Percentiles rank a stretch among this genome's conserved stretches.
phyloP scores from a whole-genome alignment of 2,888 invertebrate species.

The Drepanosiphum platanoidis region DNA sequence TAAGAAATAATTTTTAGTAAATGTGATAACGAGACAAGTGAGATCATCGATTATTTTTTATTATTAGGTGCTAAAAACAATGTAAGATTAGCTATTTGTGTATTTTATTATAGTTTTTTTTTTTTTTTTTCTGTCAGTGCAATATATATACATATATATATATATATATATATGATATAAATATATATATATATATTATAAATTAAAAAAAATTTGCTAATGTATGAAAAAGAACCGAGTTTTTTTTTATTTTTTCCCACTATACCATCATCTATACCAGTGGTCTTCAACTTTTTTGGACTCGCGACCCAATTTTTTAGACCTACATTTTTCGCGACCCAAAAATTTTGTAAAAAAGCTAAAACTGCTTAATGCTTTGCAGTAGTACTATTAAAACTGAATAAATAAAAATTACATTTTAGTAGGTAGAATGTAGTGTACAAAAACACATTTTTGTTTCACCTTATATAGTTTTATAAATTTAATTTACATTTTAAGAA shows the following conservation, averaged over 20 bases:
- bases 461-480: too few relatives aligned
- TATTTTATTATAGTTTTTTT: slow-evolving; percentile 50
- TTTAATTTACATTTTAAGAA: too few relatives aligned
- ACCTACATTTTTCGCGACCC: too few relatives aligned
- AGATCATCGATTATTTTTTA: slow-evolving; percentile 56
- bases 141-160: slow-evolving; percentile 25
- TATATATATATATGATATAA: slow-evolving; percentile 27
- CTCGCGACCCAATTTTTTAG: too few relatives aligned
- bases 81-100: slow-evolving; percentile 47
- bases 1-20: slow-evolving; percentile 57
- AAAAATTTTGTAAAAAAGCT: too few relatives aligned
- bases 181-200: neutral
- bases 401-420: too few relatives aligned
- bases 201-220: slow-evolving; percentile 35
- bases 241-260: neutral
- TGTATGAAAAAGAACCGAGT: slow-evolving; percentile 32
- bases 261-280: too few relatives aligned
- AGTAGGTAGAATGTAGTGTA: too few relatives aligned
- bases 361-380: too few relatives aligned
- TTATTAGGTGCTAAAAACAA: slow-evolving; percentile 59
- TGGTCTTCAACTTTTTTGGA: too few relatives aligned
- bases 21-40: slow-evolving; percentile 60
- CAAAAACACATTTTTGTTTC: too few relatives aligned
- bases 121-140: slow-evolving; percentile 42
- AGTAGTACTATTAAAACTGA: too few relatives aligned